Conservation (phyloP, 2,888 invertebrate genomes). For the Brachyptera risi region DNA sequence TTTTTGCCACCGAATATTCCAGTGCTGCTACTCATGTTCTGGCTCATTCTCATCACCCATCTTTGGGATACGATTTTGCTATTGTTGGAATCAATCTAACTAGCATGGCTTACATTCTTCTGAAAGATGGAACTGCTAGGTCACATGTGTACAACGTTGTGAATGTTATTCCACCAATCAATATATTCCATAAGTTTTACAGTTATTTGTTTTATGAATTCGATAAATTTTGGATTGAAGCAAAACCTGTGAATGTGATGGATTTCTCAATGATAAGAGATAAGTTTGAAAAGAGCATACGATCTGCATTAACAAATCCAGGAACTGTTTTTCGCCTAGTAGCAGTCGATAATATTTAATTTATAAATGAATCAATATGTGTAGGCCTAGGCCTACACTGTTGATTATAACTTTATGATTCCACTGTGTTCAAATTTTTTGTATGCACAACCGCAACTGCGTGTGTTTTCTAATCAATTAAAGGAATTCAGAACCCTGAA, state of each 20-base stretch:
- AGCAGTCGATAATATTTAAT: slow-evolving; percentile 66
- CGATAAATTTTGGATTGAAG: slow-evolving; percentile 89
- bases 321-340: slow-evolving; percentile 72
- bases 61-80: slow-evolving; percentile 84
- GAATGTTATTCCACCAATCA: slow-evolving; percentile 59
- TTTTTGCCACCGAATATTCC: slow-evolving; percentile 77
- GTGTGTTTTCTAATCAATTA: no score
- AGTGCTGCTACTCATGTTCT: slow-evolving; percentile 76
- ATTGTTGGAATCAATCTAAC: slow-evolving; percentile 94
- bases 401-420: no score
- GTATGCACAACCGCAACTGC: no score
- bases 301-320: slow-evolving; percentile 62
- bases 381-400: no score
- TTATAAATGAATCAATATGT: not conserved
- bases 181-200: slow-evolving; percentile 89
- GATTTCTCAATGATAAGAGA: slow-evolving; percentile 86
- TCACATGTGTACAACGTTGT: slow-evolving; percentile 87
- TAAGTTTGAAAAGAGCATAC: slow-evolving; percentile 74
- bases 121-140: slow-evolving; percentile 78
- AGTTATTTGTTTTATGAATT: slow-evolving; percentile 92
- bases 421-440: no score
- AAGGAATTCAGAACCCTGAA: no score
- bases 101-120: slow-evolving; percentile 77
- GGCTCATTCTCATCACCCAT: slow-evolving; percentile 84
- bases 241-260: slow-evolving; percentile 92